Evolutionary conservation across 2,888 invertebrate species (phyloP), one percentile per base, ranked within the genome.

Genomic region (Lagria hirta): DNA sequence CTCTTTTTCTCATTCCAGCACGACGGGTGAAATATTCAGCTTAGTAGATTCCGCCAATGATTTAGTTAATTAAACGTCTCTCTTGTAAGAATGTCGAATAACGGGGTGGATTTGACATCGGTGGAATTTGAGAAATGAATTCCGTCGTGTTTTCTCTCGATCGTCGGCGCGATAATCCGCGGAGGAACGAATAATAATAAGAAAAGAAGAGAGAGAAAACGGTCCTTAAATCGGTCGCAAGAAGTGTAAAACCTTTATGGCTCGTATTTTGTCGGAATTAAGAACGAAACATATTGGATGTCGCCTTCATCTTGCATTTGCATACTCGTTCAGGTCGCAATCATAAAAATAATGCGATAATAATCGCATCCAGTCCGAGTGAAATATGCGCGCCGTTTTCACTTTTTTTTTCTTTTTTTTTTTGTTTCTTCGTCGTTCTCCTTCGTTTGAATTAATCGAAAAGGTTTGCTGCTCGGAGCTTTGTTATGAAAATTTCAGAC

Each of bases 281-380:
- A 64, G 60, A 57, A 62, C 59, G 57, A 56, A 62, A 61, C 59
- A 55, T 61, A 61, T 60, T 59, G 62, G 55, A 62, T 61, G 64
- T 62, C 61, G 57, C 59, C 54, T 58, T 56, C 54, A 51, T 48
- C 55, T 61, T 60, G 55, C 60, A 63, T 63, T 63, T 63, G 61
- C 63, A 63, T 63, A 63, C 61, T 48, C 56, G 63, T 56, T 57
- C 58, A 55, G 51, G 56, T 54, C 57, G 61, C 59, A 58, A 60
- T 61, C 61, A 61, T 64, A 64, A 64, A 62, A 64, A 64, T 62
- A 61, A 60, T 61, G 62, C 55, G 59, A 61, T 63, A 63, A 62
- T 63, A 62, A 60, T 61, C 61, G 59, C 58, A 57, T 60, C 56
- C 60, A 51, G 57, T 43, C 51, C 27, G 55, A 61, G 60, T 61